phyloP scores from a whole-genome alignment of 2,888 invertebrate species.

The Callyntrura guangdongensis region DNA sequence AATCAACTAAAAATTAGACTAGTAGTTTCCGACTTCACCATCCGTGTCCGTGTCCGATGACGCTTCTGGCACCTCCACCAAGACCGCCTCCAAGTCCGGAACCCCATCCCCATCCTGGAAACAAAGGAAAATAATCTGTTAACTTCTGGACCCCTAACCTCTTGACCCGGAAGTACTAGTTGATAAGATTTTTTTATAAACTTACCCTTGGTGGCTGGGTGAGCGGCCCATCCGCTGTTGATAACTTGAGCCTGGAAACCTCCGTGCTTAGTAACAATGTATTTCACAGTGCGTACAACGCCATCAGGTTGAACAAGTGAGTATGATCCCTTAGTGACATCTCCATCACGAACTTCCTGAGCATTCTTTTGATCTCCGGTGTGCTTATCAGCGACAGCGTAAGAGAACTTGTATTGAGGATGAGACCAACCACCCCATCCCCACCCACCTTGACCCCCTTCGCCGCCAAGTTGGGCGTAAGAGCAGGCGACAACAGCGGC shows the following conservation, averaged over 20 bases:
- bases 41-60: too few species aligned
- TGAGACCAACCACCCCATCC: too few species aligned
- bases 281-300: constrained; percentile 68
- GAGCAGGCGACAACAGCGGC: too few species aligned
- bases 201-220: constrained; percentile 46
- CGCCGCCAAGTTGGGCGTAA: too few species aligned
- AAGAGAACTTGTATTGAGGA: constrained; percentile 62
- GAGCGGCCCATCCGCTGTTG: constrained; percentile 66
- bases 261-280: constrained; percentile 49
- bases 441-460: too few species aligned
- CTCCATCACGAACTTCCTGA: constrained; percentile 73
- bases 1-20: too few species aligned
- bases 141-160: neutral
- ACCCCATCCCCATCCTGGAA: neutral
- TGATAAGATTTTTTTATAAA: neutral
- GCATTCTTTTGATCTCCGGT: constrained; percentile 76
- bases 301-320: constrained; percentile 75
- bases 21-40: too few species aligned
- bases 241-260: constrained; percentile 74
- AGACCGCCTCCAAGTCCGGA: constrained; percentile 51
- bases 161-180: neutral
- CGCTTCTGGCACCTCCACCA: constrained; percentile 41
- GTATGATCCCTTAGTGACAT: constrained; percentile 77
- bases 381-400: constrained; percentile 65
- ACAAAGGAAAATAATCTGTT: neutral